A percentile compares a stretch with the other conserved stretches of the same genome.
phyloP scores from a whole-genome alignment of 2,113 vertebrate genomes.

The Isurus oxyrinchus region DNA sequence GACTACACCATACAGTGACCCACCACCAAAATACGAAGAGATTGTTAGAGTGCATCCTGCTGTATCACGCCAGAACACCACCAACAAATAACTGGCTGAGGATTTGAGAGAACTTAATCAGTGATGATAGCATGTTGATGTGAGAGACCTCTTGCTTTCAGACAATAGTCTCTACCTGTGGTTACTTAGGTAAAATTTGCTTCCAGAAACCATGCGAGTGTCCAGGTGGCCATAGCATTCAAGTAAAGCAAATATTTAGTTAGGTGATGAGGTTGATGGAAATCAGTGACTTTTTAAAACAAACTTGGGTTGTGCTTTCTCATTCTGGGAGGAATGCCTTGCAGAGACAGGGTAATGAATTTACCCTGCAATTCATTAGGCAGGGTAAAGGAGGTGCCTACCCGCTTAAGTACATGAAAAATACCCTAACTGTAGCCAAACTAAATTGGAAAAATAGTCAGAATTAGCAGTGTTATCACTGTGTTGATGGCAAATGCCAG shows the following conservation, averaged over 20 bases:
- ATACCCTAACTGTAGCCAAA: neutral
- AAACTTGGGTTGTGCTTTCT: conserved; percentile 8
- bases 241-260: neutral
- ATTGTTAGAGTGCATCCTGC: conserved; percentile 56
- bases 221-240: conserved; percentile 3
- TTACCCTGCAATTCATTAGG: neutral
- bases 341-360: neutral
- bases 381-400: neutral
- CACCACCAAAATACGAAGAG: conserved; percentile 81
- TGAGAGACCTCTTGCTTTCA: conserved; percentile 20
- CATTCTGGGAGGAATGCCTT: neutral
- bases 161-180: conserved; percentile 24
- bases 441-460: neutral
- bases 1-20: conserved; percentile 66
- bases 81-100: conserved; percentile 10
- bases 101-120: neutral
- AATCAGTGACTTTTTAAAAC: neutral
- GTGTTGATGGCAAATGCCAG: neutral
- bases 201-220: neutral
- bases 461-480: conserved; percentile 1
- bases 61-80: conserved; percentile 15
- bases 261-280: neutral
- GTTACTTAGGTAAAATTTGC: conserved; percentile 11
- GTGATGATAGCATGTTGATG: conserved; percentile 13
- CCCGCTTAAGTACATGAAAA: neutral